Evolutionary conservation across 2,113 vertebrate genomes (phyloP), one percentile per base, ranked within the genome.

Genomic region (Solea solea): DNA sequence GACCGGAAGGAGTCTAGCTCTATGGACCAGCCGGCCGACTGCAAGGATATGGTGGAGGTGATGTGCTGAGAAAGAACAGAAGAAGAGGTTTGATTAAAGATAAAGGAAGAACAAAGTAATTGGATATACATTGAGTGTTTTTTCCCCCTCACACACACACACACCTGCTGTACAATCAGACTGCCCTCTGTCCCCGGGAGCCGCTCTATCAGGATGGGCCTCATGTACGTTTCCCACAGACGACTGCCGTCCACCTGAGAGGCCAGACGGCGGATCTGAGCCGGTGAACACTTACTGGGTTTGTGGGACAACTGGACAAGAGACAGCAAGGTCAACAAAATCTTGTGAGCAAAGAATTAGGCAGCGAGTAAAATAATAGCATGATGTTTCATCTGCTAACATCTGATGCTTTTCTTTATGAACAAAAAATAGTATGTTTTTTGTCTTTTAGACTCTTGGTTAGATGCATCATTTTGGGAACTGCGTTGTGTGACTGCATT

Each of bases 1-100:
- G 95, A 93, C 14, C 75, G 82, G 71, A 97, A 98, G 4, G 93
- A 80, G 74, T 97, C 95, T 4, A 95, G 74, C 41, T 96, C 95
- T 53, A 97, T 56, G 0, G 91, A 89, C 96, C 96, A 98, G 64
- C 87, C 91, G 0, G 96, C 94, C 0, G 89, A 82, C 69, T 96
- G 91, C 0, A 87, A 82, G 2, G 82, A 80, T 60, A 97, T 56
- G 0, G 87, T 84, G 51, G 90, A 83, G 63, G 86, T 64, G 64
- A 97, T 94, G 87, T 96, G 95, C 96, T 97, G 46, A 39, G 50
- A n/a, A 2, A 66, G 34, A 56, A 75, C 50, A 84, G 54, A 58
- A 84, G 54, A 58, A 72, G 49, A 77, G 56, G 56, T 15, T 46
- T 8, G 13, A 25, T 78, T 69, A 53, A 70, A 64, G 14, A 75